Base-by-base conservation (phyloP, 2,888 invertebrate species). In the Cephus spinipes region DNA sequence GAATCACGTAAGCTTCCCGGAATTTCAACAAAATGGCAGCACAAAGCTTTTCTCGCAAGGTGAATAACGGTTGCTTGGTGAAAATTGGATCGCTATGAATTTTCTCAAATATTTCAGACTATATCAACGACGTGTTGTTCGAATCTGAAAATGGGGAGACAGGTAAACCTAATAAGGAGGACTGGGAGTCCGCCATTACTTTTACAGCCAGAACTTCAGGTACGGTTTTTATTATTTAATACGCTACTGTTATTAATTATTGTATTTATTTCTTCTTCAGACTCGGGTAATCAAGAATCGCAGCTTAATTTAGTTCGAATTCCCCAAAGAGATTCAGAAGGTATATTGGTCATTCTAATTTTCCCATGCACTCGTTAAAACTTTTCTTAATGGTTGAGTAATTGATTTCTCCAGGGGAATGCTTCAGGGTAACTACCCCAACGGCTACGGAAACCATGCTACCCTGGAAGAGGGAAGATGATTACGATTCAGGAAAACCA, bases 391-490 rank as follows among this genome's bases (percentile, higher is more conserved):
- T 15, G 40, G 40, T 40, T 1, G 15, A 6, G 55, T 23, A 23
- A 55, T 55, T 55, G 55, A 55, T 55, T 55, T 55, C 55, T 55
- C 36, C 80, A 85, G 93, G 93, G 79, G 96, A 96, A 84, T 94
- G 94, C 86, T 94, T 95, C 83, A 94, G 96, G 68, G 96, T 96
- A 77, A 95, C 96, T 76, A 97, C 97, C 75, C 97, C 97, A 36
- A 98, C 97, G 3, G 96, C 97, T 3, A 97, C 96, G 2, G 98
- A 98, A 92, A 96, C 96, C 73, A 95, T 97, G 94, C 93, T 98
- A 88, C 98, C 98, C 76, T 98, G 98, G 98, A 97, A 97, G 93
- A 94, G 97, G 11, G 94, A 94, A 81, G 96, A 96, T 86, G 96
- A 96, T 87, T 95, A 95, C 77, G 95, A 95, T 23, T 93, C 93